Base-by-base conservation (phyloP, 2,797 vertebrate genomes). In the Etheostoma perlongum region DNA sequence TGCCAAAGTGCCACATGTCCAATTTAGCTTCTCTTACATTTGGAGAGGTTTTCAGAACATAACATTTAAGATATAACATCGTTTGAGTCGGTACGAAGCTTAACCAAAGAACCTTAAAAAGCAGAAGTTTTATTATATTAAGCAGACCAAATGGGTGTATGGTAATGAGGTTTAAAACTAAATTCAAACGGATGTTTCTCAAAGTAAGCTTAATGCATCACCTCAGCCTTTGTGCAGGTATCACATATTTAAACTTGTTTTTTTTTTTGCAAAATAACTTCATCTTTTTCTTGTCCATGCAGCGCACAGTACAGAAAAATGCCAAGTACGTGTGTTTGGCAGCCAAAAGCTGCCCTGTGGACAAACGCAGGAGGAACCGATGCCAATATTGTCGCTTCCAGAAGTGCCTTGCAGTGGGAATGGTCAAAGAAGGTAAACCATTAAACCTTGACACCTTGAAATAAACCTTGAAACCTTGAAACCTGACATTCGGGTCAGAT, bases 261-360 rank as follows among this genome's bases (percentile, higher is more conserved):
- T 14, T 12, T 14, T 12, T 14, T 44, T 44, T 63, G 27, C 30
- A 21, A 60, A 51, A 63, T 40, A 19, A 67, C 10, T 64, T 11
- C 23, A 65, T 73, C 2, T 68, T 58, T 30, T 65, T 52, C 4
- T 74, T 68, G 23, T 84, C 68, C 5, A 2, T 87, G 23, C 93
- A 99, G 98, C 97, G 97, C 82, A 99, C 98, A 0, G 97, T 98
- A 76, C 97, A 99, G 94, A 99, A 99, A 95, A 98, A 99, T 62
- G 97, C 98, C 75, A 98, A 97, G 85, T 99, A 99, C 59, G 96
- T 98, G 77, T 99, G 98, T 83, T 90, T 99, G 93, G 97, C 98
- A 30, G 96, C 97, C 90, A 98, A 97, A 93, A 97, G 95, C 91
- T 99, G 98, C 91, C 97, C 96, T 0, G 98, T 99, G 88, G 98